These are phyloP conservation scores for Corydoras maculifer DNA, from an alignment of 2,113 vertebrate genomes.

Conservation along the genomic window DNA sequence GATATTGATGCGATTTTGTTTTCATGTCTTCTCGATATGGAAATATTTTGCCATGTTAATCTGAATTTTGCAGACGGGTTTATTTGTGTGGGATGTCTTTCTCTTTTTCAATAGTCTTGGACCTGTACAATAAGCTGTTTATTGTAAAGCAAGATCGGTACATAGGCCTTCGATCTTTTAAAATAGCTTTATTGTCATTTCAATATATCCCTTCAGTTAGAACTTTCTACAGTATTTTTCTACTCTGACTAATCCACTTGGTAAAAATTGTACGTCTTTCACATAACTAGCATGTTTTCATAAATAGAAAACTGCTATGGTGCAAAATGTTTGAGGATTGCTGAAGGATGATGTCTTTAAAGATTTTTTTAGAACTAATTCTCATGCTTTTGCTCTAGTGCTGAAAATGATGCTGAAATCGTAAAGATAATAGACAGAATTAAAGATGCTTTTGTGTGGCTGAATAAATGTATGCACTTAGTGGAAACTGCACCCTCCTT, in stretches of 20 bases:
- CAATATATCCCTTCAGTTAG: conserved; percentile 59
- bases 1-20: conserved; percentile 68
- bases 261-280: conserved; percentile 5
- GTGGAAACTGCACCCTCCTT: background rate
- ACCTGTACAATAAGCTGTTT: conserved; percentile 72
- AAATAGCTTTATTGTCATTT: conserved; percentile 63
- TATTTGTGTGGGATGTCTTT: conserved; percentile 68
- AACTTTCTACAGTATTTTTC: conserved; percentile 54
- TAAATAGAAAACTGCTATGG: background rate
- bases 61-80: conserved; percentile 66
- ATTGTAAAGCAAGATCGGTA: conserved; percentile 60
- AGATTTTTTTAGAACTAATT: background rate
- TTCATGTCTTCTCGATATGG: conserved; percentile 34
- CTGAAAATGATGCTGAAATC: background rate
- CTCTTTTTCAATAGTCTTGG: conserved; percentile 64
- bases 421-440: background rate
- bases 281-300: conserved; percentile 18
- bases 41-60: conserved; percentile 54
- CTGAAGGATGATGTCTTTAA: background rate
- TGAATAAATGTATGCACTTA: background rate
- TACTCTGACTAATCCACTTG: conserved; percentile 35
- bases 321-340: background rate
- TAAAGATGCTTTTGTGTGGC: too few relatives aligned
- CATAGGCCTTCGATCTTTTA: conserved; percentile 72
- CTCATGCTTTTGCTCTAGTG: background rate